These are phyloP conservation scores for Pseudorasbora parva DNA, from an alignment of 2,113 vertebrate genomes.

Conservation along the genomic window DNA sequence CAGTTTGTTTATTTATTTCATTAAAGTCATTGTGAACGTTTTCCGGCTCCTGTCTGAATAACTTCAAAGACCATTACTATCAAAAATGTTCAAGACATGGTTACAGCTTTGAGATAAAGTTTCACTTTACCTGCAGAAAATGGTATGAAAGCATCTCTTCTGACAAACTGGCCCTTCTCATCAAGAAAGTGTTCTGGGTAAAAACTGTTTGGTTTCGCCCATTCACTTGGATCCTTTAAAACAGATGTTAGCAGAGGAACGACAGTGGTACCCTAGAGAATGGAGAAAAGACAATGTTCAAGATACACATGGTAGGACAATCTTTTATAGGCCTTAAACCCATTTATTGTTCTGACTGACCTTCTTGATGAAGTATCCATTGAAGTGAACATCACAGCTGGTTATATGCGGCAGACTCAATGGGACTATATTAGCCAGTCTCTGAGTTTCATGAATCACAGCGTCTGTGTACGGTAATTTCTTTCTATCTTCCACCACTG, in stretches of 20 bases:
- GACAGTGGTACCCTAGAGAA: background rate
- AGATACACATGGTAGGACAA: background rate
- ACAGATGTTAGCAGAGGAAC: slow-evolving; percentile 70
- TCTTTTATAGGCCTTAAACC: background rate
- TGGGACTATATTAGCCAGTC: slow-evolving; percentile 67
- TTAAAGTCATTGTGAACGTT: too few species aligned
- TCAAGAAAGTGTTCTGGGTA: slow-evolving; percentile 75
- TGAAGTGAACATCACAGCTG: slow-evolving; percentile 51
- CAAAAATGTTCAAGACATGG: background rate
- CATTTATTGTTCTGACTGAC: slow-evolving; percentile 2
- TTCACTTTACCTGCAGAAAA: slow-evolving; percentile 73
- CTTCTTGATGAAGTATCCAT: slow-evolving; percentile 57
- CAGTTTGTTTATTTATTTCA: too few species aligned
- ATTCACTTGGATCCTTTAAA: slow-evolving; percentile 71
- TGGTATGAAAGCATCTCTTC: slow-evolving; percentile 71
- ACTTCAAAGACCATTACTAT: background rate
- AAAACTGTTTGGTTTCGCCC: slow-evolving; percentile 71
- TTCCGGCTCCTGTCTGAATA: too few species aligned
- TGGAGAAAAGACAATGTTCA: background rate
- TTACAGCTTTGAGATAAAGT: background rate
- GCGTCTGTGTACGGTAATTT: slow-evolving; percentile 71
- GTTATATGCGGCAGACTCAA: slow-evolving; percentile 47
- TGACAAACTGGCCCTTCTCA: slow-evolving; percentile 67
- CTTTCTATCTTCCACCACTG: slow-evolving; percentile 65
- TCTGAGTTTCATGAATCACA: slow-evolving; percentile 75